phyloP scores from a whole-genome alignment of 2,797 vertebrate genomes.

The Sylvia borin region DNA sequence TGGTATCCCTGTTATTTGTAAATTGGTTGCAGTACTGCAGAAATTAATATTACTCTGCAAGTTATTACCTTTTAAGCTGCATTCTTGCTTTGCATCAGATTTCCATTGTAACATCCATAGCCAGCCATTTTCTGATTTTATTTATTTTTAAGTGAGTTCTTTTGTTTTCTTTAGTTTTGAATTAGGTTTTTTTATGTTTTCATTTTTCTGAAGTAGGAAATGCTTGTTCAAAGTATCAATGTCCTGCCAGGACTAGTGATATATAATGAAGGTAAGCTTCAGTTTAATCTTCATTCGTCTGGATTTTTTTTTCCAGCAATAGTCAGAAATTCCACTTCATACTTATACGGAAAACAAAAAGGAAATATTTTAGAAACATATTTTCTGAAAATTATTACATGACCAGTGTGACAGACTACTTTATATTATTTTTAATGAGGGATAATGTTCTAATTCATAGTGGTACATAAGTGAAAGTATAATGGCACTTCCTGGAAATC shows the following conservation, averaged over 20 bases:
- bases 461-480: not conserved
- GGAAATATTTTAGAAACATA: not conserved
- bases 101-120: not conserved
- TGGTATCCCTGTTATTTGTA: constrained; percentile 28
- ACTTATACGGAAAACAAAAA: not conserved
- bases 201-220: not conserved
- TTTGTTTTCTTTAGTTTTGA: not conserved
- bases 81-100: not conserved
- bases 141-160: not conserved
- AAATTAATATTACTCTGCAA: not conserved
- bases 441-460: not conserved
- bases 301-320: not conserved
- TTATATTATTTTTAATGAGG: not conserved
- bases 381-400: not conserved
- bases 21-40: not conserved
- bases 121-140: not conserved
- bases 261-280: not conserved
- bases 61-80: not conserved
- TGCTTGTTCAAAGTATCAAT: not conserved
- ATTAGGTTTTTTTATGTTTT: not conserved
- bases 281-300: not conserved
- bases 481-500: not conserved
- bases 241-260: not conserved
- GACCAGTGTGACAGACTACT: not conserved
- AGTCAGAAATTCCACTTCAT: not conserved